Percentiles rank a stretch among this genome's conserved stretches.
Evolutionary conservation across 2,888 invertebrate genomes (phyloP).

Genomic region (Podotricha telesiphe): DNA sequence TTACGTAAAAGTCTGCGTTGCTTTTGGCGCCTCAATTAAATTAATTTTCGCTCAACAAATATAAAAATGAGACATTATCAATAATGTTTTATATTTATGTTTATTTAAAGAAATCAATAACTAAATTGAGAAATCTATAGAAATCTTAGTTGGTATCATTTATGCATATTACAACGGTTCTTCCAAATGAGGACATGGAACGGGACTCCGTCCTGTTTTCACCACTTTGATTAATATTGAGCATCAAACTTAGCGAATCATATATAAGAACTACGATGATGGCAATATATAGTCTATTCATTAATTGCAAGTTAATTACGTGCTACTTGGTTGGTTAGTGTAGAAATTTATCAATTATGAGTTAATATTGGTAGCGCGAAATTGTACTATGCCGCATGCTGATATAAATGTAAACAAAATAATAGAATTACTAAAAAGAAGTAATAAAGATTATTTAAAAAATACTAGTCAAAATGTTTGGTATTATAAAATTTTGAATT

Average conservation of each 20-base stretch:
- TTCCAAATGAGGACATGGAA: slow-evolving; percentile 34
- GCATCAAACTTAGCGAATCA: slow-evolving; percentile 23
- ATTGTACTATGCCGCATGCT: neutral
- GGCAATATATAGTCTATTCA: neutral
- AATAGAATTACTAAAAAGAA: too few species aligned
- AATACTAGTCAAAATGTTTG: too few species aligned
- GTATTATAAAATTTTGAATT: slow-evolving; percentile 1
- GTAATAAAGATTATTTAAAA: too few species aligned
- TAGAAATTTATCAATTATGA: neutral
- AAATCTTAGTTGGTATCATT: slow-evolving; percentile 31
- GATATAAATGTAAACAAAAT: too few species aligned
- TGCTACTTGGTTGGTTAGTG: neutral
- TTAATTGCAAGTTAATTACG: slow-evolving; percentile 10
- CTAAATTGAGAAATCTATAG: slow-evolving; percentile 7
- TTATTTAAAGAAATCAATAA: slow-evolving; percentile 10
- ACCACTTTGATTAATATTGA: slow-evolving; percentile 37
- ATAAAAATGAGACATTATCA: slow-evolving; percentile 1
- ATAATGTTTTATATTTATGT: neutral
- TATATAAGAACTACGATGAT: slow-evolving; percentile 17
- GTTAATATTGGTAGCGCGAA: too few species aligned
- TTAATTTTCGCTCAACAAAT: slow-evolving; percentile 10
- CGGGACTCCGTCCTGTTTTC: slow-evolving; percentile 38
- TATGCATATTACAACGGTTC: slow-evolving; percentile 39
- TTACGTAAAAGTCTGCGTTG: slow-evolving; percentile 22
- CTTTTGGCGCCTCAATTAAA: slow-evolving; percentile 13